Percentiles rank a stretch among this genome's conserved stretches.
phyloP scores from a whole-genome alignment of 1,140 invertebrate genomes.

The Araneus ventricosus region DNA sequence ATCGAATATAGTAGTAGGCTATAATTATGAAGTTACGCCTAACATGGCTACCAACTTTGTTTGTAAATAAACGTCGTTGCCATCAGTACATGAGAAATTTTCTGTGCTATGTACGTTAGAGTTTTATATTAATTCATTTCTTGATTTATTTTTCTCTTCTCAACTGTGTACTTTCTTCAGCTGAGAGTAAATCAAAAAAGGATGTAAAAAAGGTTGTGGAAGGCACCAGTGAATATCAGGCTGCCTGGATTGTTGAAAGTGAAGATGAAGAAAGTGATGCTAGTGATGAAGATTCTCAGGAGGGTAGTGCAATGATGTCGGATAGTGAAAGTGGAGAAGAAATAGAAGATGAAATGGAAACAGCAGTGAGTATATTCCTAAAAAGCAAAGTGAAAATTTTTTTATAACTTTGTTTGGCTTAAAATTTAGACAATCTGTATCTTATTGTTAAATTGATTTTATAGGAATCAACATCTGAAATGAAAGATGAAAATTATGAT shows the following conservation, averaged over 20 bases:
- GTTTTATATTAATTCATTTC: not conserved
- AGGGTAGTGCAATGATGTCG: not conserved
- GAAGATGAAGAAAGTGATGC: conserved; percentile 78
- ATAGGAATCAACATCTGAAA: conserved; percentile 37
- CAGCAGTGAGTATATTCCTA: not conserved
- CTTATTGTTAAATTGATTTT: not conserved
- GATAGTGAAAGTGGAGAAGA: conserved; percentile 52
- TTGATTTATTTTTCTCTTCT: not conserved
- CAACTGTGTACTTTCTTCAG: not conserved
- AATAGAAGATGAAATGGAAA: conserved; percentile 4
- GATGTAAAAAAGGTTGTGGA: conserved; percentile 92
- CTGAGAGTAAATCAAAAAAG: conserved; percentile 80
- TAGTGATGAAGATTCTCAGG: conserved; percentile 60
- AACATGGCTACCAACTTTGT: too few species aligned
- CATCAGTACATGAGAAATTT: too few species aligned
- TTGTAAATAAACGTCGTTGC: too few species aligned
- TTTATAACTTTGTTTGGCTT: too few species aligned
- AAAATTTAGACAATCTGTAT: too few species aligned
- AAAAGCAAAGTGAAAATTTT: not conserved
- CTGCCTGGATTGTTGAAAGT: conserved; percentile 93
- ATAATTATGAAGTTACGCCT: too few species aligned
- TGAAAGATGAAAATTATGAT: conserved; percentile 78
- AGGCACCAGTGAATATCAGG: conserved; percentile 97
- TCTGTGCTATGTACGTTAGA: too few species aligned
- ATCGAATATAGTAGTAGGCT: too few species aligned